Base-by-base conservation (phyloP, 2,113 vertebrate genomes). In the Machaerirhynchus nigripectus region DNA sequence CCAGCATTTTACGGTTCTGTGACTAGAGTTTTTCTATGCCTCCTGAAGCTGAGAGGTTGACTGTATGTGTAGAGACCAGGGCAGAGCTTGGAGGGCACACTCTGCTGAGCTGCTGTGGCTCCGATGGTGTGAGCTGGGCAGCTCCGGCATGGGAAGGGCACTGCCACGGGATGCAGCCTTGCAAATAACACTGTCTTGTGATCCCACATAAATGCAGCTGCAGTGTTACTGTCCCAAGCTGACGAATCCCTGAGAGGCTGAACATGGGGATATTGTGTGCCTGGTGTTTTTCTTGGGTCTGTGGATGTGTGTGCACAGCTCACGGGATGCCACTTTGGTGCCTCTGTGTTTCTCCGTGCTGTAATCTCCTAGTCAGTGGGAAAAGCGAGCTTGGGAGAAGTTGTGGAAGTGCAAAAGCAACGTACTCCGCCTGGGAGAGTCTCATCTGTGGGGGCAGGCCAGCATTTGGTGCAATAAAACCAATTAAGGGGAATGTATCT, bases 391-490 rank as follows among this genome's bases (percentile, higher is more conserved):
- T 28, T 30, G 60, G 68, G 78, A 89, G 73, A 91, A 93, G 83
- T 50, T 4, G 13, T 65, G n/a, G 79, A 91, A 89, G 49, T 22
- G 33, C 67, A 81, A 47, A 86, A 88, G 75, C 68, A 68, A 22
- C 2, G 4, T 35, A 20, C 50, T 73, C 61, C 1, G 33, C 55
- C 78, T 91, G 71, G 71, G 77, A 71, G 65, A 63, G 67, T 33
- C 59, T 93, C 83, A 73, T 95, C 61, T n/a, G 11, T 4, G 24
- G 90, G 89, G 73, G 68, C 80, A 83, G 59, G 84, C 59, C 55
- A 39, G 89, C 91, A 67, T 91, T 97, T 95, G 93, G 84, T 94
- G 87, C 79, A 68, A 71, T 95, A 88, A 95, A 96, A 87, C 68
- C 78, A 87, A 95, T 88, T 87, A 96, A 3, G 2, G 84, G 86